A percentile compares a stretch with the other conserved stretches of the same genome.
Conservation (phyloP, 1,140 invertebrate species). For the Aleiodes sp. region DNA sequence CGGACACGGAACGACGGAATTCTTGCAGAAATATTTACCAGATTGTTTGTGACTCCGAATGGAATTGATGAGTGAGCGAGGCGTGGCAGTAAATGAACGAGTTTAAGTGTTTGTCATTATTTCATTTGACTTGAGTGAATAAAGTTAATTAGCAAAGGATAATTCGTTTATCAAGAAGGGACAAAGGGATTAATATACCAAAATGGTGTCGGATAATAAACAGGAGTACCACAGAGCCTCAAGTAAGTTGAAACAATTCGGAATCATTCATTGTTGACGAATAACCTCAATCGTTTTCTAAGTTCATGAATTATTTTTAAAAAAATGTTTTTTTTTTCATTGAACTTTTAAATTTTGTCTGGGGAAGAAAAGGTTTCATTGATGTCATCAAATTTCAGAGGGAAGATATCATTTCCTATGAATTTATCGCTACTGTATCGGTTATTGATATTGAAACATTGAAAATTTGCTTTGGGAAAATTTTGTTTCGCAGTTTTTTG, state of each 20-base stretch:
- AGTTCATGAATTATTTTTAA: not conserved
- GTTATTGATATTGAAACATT: too few relatives aligned
- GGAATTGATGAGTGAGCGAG: slow-evolving; percentile 8
- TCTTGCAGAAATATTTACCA: too few relatives aligned
- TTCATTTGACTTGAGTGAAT: not conserved
- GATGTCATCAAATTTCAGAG: too few relatives aligned
- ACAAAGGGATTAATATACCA: not conserved
- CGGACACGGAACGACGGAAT: too few relatives aligned
- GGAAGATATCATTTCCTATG: too few relatives aligned
- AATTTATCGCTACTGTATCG: too few relatives aligned
- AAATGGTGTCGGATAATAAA: slow-evolving; percentile 51
- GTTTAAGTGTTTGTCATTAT: not conserved
- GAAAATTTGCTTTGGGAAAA: too few relatives aligned
- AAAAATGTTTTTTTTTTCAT: not conserved
- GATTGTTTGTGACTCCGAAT: not conserved
- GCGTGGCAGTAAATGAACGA: slow-evolving; percentile 15
- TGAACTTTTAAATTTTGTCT: too few relatives aligned
- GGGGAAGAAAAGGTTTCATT: too few relatives aligned
- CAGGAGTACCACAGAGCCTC: slow-evolving; percentile 73
- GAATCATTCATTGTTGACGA: not conserved
- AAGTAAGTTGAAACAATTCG: slow-evolving; percentile 64
- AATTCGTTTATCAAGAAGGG: not conserved
- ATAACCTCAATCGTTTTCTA: slow-evolving; percentile 16
- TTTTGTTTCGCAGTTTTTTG: too few relatives aligned
- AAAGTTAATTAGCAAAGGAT: not conserved